Percentiles rank a stretch among this genome's conserved stretches.
These are phyloP conservation scores for Drosophila anomelani DNA, from an alignment of 2,888 invertebrate species.

Conservation along the genomic window DNA sequence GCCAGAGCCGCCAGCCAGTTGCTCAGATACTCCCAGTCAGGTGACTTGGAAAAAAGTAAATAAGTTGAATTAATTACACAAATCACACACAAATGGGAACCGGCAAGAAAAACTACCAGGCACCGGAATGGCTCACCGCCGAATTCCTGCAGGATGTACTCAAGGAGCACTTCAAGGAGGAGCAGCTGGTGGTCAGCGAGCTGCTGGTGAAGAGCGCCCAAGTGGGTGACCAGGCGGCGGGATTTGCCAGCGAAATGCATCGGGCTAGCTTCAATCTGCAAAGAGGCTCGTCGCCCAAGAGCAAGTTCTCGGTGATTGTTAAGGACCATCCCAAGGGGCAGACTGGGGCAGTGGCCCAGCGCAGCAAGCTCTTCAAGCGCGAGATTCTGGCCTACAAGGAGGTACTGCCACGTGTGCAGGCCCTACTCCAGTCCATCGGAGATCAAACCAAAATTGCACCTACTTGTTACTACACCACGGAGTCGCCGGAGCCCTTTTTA, in stretches of 20 bases:
- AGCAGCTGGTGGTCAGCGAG: constrained; percentile 75
- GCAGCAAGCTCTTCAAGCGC: constrained; percentile 83
- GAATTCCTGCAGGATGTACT: constrained; percentile 83
- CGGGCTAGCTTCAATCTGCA: constrained; percentile 81
- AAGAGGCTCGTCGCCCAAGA: constrained; percentile 68
- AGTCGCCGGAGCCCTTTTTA: constrained; percentile 83
- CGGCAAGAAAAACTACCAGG: constrained; percentile 77
- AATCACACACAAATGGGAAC: constrained; percentile 76
- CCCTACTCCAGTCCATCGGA: constrained; percentile 79
- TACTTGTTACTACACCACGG: constrained; percentile 83
- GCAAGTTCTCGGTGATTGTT: constrained; percentile 82
- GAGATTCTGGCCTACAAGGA: constrained; percentile 83
- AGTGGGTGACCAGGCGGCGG: constrained; percentile 69
- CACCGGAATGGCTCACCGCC: constrained; percentile 82
- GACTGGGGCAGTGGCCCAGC: constrained; percentile 82
- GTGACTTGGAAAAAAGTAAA: constrained; percentile 67
- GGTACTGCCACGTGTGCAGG: constrained; percentile 80
- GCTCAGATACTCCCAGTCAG: constrained; percentile 65
- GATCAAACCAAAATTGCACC: constrained; percentile 83
- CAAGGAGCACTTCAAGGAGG: constrained; percentile 82
- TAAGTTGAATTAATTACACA: constrained; percentile 5
- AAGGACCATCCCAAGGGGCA: constrained; percentile 84
- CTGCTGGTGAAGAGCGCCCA: constrained; percentile 74
- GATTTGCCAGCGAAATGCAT: constrained; percentile 84
- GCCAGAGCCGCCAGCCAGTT: constrained; percentile 47